A percentile compares a stretch with the other conserved stretches of the same genome.
Conservation (phyloP, 1,140 invertebrate genomes). For the Ectropis grisescens region DNA sequence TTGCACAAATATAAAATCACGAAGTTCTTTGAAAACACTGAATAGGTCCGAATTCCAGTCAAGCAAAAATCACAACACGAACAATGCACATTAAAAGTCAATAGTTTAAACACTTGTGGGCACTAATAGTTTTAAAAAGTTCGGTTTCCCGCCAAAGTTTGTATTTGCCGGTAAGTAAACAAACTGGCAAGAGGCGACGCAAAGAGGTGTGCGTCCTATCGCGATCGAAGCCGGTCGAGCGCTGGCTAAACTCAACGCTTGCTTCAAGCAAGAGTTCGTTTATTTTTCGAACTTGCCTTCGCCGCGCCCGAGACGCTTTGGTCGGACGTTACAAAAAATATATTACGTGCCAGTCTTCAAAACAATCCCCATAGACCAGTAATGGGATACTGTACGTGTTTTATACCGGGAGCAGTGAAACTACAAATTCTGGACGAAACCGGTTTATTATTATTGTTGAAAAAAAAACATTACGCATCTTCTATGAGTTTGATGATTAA, state of each 20-base stretch:
- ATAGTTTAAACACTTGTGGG: too few species aligned
- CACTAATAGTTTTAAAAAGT: too few species aligned
- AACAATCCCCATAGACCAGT: background rate
- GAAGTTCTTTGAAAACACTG: slow-evolving; percentile 1
- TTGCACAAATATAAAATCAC: slow-evolving; percentile 6
- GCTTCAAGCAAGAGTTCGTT: slow-evolving; percentile 15
- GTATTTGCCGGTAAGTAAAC: slow-evolving; percentile 7
- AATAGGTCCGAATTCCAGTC: too few species aligned
- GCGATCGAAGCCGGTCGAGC: slow-evolving; percentile 47
- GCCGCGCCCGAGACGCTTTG: slow-evolving; percentile 10
- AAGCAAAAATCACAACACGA: too few species aligned
- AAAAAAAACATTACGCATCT: too few species aligned
- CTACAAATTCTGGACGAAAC: too few species aligned
- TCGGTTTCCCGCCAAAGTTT: slow-evolving; percentile 24
- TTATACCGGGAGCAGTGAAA: too few species aligned
- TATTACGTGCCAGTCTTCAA: background rate
- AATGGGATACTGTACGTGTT: background rate
- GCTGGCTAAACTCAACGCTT: slow-evolving; percentile 27
- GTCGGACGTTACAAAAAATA: background rate
- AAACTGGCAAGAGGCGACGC: slow-evolving; percentile 3
- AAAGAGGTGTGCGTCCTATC: slow-evolving; percentile 32
- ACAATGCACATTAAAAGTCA: too few species aligned
- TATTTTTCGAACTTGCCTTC: slow-evolving; percentile 43
- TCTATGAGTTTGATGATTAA: too few species aligned
- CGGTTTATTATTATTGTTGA: too few species aligned